Percentiles rank a stretch among this genome's conserved stretches.
These are phyloP conservation scores for Aphidius gifuensis DNA, from an alignment of 1,140 invertebrate genomes.

Conservation along the genomic window DNA sequence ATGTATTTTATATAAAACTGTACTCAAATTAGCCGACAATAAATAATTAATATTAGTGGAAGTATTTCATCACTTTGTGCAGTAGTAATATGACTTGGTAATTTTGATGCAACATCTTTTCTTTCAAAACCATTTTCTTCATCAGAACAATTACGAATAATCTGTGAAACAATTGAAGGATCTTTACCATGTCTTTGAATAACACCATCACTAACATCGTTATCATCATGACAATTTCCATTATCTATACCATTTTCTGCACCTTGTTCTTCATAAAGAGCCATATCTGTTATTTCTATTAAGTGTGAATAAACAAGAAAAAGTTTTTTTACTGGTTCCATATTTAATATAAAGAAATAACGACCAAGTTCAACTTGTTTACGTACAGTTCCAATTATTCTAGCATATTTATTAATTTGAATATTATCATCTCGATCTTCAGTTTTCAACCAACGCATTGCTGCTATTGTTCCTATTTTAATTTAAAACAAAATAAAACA, in stretches of 20 bases:
- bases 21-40: too few relatives aligned
- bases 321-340: conserved; percentile 33
- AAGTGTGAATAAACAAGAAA: conserved; percentile 41
- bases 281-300: conserved; percentile 35
- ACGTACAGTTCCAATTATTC: conserved; percentile 37
- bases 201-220: too few relatives aligned
- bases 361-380: conserved; percentile 32
- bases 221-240: too few relatives aligned
- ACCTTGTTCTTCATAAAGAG: conserved; percentile 19
- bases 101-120: conserved; percentile 31
- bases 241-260: neutral
- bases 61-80: conserved; percentile 44
- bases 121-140: conserved; percentile 44
- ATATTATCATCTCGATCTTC: conserved; percentile 26
- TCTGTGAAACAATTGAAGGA: conserved; percentile 40
- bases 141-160: conserved; percentile 39
- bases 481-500: too few relatives aligned
- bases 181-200: conserved; percentile 31
- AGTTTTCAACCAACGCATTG: conserved; percentile 45
- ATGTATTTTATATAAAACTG: too few relatives aligned
- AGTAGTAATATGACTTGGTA: conserved; percentile 31
- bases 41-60: too few relatives aligned
- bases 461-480: conserved; percentile 38
- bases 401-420: conserved; percentile 33
- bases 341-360: conserved; percentile 38